Evolutionary conservation across 2,888 invertebrate species (phyloP), one percentile per base, ranked within the genome.

Genomic region (Atherix ibis): DNA sequence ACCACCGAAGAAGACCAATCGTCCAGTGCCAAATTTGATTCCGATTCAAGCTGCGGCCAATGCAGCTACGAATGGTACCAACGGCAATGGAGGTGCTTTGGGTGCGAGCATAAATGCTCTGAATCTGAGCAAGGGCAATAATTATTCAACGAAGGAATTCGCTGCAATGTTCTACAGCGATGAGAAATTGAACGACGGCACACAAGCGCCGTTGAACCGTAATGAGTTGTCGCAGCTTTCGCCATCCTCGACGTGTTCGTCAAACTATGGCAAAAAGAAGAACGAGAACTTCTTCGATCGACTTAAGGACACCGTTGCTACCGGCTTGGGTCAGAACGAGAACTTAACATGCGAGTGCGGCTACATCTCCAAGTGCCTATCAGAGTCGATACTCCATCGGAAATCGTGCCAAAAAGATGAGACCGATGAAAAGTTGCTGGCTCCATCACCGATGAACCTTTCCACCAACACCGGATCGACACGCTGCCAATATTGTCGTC

Each of bases 401-500:
- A 80, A 79, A 53, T 66, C 63, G 36, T 81, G 76, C 49, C 67
- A 68, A 27, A 64, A 60, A 40, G 54, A 62, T 39, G 58, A 43
- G 18, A 19, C 18, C 26, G 34, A 38, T 12, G 54, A 56, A 5
- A 57, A 60, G 42, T 38, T 43, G 31, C 41, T 43, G 30, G 43
- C 40, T 31, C 33, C 41, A 29, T 60, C 60, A 19, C 61, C 65
- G 24, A 49, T 65, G 26, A 70, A 65, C 52, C 43, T 59, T 9
- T 57, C 59, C 12, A 53, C 56, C 2, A 44, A 46, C 37, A 40
- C 34, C 29, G 72, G 76, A 41, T 80, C 83, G 10, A 79, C 82
- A 32, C 70, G 87, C 38, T 88, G 88, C 54, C 84, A 84, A 57
- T 76, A 78, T 53, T 88, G 88, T 55, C 71, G 85, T 42, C 84